phyloP scores from a whole-genome alignment of 2,888 invertebrate species.

The Drosophila nr. medialis region DNA sequence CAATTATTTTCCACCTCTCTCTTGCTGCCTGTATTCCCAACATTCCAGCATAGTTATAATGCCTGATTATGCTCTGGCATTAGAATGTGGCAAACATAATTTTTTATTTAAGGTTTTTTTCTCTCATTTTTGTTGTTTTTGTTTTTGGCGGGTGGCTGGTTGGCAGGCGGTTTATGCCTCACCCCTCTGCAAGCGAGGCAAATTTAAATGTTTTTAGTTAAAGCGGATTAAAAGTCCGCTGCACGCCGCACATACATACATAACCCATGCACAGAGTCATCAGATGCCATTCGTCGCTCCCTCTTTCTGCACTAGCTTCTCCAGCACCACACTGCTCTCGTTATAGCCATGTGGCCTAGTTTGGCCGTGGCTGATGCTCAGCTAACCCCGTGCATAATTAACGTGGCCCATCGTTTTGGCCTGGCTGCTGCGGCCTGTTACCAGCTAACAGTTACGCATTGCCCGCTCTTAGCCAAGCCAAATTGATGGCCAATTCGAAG shows the following conservation, averaged over 20 bases:
- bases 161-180: conserved; percentile 38
- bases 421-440: conserved; percentile 33
- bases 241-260: conserved; percentile 81
- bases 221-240: conserved; percentile 81
- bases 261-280: conserved; percentile 66
- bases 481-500: conserved; percentile 67
- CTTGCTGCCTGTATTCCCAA: not conserved
- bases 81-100: conserved; percentile 52
- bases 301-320: conserved; percentile 8
- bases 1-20: not conserved
- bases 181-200: conserved; percentile 47
- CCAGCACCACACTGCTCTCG: not conserved
- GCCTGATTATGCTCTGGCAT: conserved; percentile 34
- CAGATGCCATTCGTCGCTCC: conserved; percentile 7
- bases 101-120: conserved; percentile 50
- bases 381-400: conserved; percentile 70
- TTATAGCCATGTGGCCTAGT: conserved; percentile 74
- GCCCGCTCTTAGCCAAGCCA: conserved; percentile 57
- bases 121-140: conserved; percentile 9
- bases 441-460: conserved; percentile 57
- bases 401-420: conserved; percentile 61
- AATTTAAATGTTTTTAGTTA: conserved; percentile 80
- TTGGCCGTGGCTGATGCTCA: conserved; percentile 66
- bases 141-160: conserved; percentile 38
- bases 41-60: conserved; percentile 29